Percentiles rank a stretch among this genome's conserved stretches.
Evolutionary conservation across 2,113 vertebrate species (phyloP).

Genomic region (Macrotus californicus): DNA sequence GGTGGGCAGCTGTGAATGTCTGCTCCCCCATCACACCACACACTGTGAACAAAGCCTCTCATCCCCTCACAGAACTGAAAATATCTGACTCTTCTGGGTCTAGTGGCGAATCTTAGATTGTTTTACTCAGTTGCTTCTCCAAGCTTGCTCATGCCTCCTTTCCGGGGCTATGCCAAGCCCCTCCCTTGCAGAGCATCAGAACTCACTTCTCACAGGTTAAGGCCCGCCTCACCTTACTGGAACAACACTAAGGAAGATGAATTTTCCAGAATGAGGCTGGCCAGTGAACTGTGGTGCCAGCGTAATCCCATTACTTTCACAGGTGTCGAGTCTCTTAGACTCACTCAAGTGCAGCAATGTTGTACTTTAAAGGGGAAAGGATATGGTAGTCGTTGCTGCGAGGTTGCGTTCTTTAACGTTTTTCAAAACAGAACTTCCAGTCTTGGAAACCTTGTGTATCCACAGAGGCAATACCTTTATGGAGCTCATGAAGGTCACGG

Average conservation of each 20-base stretch:
- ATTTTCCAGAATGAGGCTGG: conserved; percentile 73
- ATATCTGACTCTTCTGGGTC: neutral
- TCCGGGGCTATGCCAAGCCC: neutral
- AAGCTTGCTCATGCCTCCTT: neutral
- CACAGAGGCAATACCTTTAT: neutral
- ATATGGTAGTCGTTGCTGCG: neutral
- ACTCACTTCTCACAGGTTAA: conserved; percentile 28
- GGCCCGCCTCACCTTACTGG: conserved; percentile 30
- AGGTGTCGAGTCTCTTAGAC: conserved; percentile 67
- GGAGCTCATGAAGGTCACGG: neutral
- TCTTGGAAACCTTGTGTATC: neutral
- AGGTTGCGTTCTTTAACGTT: neutral
- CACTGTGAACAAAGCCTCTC: neutral
- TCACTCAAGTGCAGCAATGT: conserved; percentile 66
- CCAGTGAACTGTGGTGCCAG: conserved; percentile 73
- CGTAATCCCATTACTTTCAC: conserved; percentile 77
- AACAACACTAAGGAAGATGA: conserved; percentile 67
- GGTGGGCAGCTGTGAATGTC: neutral
- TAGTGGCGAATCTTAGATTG: neutral
- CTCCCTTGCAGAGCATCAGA: neutral
- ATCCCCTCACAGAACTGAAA: neutral
- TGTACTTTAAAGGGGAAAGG: conserved; percentile 59
- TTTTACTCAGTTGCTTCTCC: neutral
- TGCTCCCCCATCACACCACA: rapidly evolving
- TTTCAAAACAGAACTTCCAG: neutral